Base-by-base conservation (phyloP, 1,140 invertebrate genomes). In the Chrysopa pallens region DNA sequence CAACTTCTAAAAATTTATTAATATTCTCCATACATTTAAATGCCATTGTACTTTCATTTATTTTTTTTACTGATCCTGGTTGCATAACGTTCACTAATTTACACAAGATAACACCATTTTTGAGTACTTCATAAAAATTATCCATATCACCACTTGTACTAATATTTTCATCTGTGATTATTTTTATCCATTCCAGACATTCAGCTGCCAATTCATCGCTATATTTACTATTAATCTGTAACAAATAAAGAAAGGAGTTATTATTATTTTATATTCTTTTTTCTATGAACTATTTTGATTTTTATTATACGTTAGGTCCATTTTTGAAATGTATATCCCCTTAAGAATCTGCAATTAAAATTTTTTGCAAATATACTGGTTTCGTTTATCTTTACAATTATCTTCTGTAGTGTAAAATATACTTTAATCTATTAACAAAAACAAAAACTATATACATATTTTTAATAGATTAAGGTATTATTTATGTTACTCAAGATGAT, bases 11-110 rank as follows among this genome's bases (percentile, higher is more conserved):
- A 66, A 98, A 98, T 6, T 77, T 77, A 54, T 95, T 93, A 47
- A 98, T 97, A 60, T 98, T 97, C 66, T 97, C 93, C 93, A 97
- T 97, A 58, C 89, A 94, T 55, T 94, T 94, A 65, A 95, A 95
- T n/a, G 90, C 89, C 78, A 91, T 85, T 53, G 70, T 72, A 29
- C 74, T 81, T 51, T 76, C 73, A 60, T 92, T 91, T 46, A 92
- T 75, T 66, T 90, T 92, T 66, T 88, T 91, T 15, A 92, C 74
- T 29, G 72, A 72, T 14, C 78, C 80, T 1, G 80, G 71, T 58
- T 87, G 72, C 42, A 92, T 72, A 39, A 68, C 64, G 59, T 92
- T 91, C 6, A 79, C 80, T 52, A 91, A 61, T 56, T 71, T 82
- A 82, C 88, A 93, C 31, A 93, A 70, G 23, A 91, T 62, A 23